Evolutionary conservation across 2,888 invertebrate species (phyloP), one percentile per base, ranked within the genome.

Genomic region (Carterocephalus palaemon): DNA sequence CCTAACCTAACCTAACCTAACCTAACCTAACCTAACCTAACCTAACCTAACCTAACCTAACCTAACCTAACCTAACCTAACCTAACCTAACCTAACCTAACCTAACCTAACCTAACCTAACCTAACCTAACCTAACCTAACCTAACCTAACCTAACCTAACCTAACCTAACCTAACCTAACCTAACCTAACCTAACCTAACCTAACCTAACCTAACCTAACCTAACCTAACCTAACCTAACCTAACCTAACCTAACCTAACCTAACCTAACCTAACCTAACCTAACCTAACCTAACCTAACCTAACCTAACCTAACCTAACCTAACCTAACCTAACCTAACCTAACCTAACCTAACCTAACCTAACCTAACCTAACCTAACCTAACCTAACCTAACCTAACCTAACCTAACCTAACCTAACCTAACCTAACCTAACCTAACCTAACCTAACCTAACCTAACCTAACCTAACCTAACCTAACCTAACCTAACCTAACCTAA

Each of bases 161-260:
- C 29, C 46, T 46, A 43, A 45, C 41, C 52, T 45, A 49, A 52
- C 41, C 49, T 47, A 47, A 52, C 49, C 52, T 52, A 52, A 52
- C 52, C 47, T 48, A 51, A 51, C 51, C 51, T 48, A 51, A 51
- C 51, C 51, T 48, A 51, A 47, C 49, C 46, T 46, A 46, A 46
- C 46, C 46, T 46, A 46, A 46, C 46, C 46, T 48, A 48, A 48
- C 48, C 48, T 48, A 48, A 49, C 49, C 51, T 51, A 51, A 51
- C 51, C 51, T 51, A 51, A 52, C 51, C 51, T 51, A 51, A 51
- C 51, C 51, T 51, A 48, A 52, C 51, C 48, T 48, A 51, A 51
- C 51, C 51, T 48, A 51, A 51, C 51, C 46, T 43, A 50, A 48
- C 48, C 51, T 51, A 51, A 50, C 51, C 48, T 51, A 51, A 51